Percentiles rank a stretch among this genome's conserved stretches.
Conservation (phyloP, 2,113 vertebrate genomes). For the Saccopteryx leptura region DNA sequence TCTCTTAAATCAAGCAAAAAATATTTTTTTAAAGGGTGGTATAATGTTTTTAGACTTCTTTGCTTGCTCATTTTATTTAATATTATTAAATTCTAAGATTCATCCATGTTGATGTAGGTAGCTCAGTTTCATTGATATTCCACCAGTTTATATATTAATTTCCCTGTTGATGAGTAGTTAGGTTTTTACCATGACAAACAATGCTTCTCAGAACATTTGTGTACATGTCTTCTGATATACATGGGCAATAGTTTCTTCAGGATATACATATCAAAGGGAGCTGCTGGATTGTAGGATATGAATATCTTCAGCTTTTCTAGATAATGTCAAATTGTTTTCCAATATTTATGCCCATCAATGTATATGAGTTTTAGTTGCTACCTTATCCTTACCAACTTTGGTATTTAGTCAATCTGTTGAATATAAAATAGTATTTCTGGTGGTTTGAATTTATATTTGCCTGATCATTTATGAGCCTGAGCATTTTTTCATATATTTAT, state of each 20-base stretch:
- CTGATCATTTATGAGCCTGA: constrained; percentile 54
- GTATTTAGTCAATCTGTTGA: constrained; percentile 58
- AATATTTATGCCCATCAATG: constrained; percentile 45
- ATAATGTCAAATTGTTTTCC: constrained; percentile 59
- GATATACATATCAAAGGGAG: neutral
- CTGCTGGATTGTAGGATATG: neutral
- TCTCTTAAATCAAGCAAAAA: no score
- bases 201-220: constrained; percentile 31
- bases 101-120: neutral
- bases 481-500: constrained; percentile 74
- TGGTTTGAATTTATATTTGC: constrained; percentile 67
- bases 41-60: constrained; percentile 35
- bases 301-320: constrained; percentile 47
- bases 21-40: neutral
- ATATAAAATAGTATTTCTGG: constrained; percentile 59
- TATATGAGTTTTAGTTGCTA: constrained; percentile 41
- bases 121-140: constrained; percentile 24
- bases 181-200: constrained; percentile 38
- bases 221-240: neutral
- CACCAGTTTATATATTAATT: constrained; percentile 38
- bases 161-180: constrained; percentile 9
- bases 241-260: constrained; percentile 33
- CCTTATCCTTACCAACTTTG: neutral
- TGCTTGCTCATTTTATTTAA: constrained; percentile 10
- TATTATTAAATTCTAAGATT: constrained; percentile 38